These are phyloP conservation scores for Collichthys lucidus DNA, from an alignment of 2,113 vertebrate genomes.

Conservation along the genomic window DNA sequence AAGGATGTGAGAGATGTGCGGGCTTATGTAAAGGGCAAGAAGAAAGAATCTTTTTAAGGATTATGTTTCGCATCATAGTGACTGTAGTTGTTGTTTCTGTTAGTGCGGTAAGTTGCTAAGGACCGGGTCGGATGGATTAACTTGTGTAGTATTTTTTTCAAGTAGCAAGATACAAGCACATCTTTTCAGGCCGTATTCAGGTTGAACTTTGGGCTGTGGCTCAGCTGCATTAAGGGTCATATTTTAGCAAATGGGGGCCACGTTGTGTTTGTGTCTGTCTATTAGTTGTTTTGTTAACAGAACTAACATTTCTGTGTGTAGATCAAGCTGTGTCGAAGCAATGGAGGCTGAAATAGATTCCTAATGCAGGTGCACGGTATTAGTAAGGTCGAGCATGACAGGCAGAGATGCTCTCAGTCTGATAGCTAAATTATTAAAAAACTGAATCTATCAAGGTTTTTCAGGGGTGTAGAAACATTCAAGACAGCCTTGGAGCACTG, in stretches of 20 bases:
- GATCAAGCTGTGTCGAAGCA: not conserved
- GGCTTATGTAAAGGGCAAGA: conserved; percentile 7
- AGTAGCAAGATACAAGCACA: not conserved
- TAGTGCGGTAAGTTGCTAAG: conserved; percentile 37
- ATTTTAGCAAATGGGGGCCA: not conserved
- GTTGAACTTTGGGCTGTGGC: conserved; percentile 33
- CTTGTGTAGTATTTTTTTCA: conserved; percentile 29
- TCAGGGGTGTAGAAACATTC: conserved; percentile 13
- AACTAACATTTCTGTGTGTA: not conserved
- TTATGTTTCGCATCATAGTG: not conserved
- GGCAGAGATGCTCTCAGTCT: conserved; percentile 38
- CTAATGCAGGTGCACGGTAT: conserved; percentile 44
- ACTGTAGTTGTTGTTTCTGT: conserved; percentile 28
- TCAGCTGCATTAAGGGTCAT: conserved; percentile 3
- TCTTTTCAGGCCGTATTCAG: not conserved
- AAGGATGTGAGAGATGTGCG: conserved; percentile 12
- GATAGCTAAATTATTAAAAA: conserved; percentile 69
- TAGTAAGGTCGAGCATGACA: conserved; percentile 29
- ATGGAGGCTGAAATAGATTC: conserved; percentile 8
- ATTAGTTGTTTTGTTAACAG: not conserved
- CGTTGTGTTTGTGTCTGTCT: no score
- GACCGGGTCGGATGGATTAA: conserved; percentile 6
- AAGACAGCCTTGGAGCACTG: conserved; percentile 37
- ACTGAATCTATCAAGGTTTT: conserved; percentile 53
- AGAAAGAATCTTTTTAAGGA: not conserved